Evolutionary conservation across 2,113 vertebrate species (phyloP).

Genomic region (Helogale parvula): DNA sequence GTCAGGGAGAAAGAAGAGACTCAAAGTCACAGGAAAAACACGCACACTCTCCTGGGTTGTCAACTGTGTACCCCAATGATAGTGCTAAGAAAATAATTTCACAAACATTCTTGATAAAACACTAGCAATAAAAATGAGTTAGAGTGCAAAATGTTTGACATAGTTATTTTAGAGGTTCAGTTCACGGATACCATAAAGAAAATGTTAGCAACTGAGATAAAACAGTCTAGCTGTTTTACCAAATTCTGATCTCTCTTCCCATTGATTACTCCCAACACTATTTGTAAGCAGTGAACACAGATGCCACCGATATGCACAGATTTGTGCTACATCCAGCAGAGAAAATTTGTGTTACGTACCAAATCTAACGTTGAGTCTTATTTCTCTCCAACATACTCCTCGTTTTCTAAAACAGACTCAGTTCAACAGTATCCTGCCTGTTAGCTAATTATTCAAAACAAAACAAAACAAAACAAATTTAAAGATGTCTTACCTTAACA

Average conservation of each 20-base stretch:
- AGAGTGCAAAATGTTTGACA: not conserved
- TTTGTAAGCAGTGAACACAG: not conserved
- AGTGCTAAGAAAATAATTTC: not conserved
- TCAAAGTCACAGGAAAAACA: not conserved
- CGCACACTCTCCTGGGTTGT: not conserved
- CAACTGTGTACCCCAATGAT: not conserved
- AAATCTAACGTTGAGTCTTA: not conserved
- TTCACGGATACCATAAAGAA: not conserved
- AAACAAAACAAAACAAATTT: not conserved
- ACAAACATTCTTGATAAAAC: not conserved
- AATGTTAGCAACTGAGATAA: not conserved
- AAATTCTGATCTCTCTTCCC: not conserved
- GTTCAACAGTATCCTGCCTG: not conserved
- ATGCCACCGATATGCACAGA: not conserved
- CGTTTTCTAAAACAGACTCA: slow-evolving; percentile 6
- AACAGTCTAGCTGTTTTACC: not conserved
- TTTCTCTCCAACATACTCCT: not conserved
- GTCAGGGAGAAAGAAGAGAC: not conserved
- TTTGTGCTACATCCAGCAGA: not conserved
- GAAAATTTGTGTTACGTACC: not conserved
- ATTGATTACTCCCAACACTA: not conserved
- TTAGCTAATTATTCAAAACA: not conserved
- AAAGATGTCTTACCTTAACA: slow-evolving; percentile 84
- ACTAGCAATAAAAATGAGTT: not conserved
- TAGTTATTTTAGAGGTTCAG: not conserved